These are phyloP conservation scores for Spheniscus mendiculus DNA, from an alignment of 2,113 vertebrate species.

Conservation along the genomic window DNA sequence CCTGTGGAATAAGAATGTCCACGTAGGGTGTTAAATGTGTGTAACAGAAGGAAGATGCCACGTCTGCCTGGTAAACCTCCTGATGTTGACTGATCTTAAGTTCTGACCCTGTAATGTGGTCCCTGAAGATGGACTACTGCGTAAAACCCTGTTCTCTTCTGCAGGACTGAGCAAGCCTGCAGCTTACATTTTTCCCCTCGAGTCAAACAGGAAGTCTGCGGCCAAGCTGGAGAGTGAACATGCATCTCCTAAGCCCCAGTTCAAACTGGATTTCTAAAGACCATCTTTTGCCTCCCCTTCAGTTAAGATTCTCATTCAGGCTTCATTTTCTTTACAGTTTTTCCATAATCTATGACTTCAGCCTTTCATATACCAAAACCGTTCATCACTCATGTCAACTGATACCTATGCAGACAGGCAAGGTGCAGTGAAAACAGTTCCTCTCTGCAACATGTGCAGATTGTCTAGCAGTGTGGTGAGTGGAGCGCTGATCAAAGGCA, in stretches of 20 bases:
- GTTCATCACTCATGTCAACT: neutral
- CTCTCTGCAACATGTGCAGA: neutral
- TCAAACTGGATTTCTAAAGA: neutral
- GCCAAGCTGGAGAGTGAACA: neutral
- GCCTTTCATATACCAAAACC: neutral
- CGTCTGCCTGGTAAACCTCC: neutral
- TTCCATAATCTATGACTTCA: neutral
- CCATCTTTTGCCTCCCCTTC: neutral
- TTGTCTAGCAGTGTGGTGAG: neutral
- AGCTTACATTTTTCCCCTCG: neutral
- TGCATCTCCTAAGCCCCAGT: neutral
- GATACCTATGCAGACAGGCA: neutral
- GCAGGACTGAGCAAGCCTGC: neutral
- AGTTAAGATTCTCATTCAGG: neutral
- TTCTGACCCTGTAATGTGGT: neutral
- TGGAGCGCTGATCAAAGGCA: neutral
- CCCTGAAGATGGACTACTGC: neutral
- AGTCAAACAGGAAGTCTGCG: neutral
- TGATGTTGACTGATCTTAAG: neutral
- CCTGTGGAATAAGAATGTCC: neutral
- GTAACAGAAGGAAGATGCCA: neutral
- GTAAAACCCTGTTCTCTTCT: neutral
- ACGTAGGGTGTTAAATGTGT: rapidly evolving
- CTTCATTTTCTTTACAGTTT: neutral
- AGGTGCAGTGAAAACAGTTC: neutral